phyloP scores from a whole-genome alignment of 2,888 invertebrate genomes.

The Theodoxus fluviatilis region DNA sequence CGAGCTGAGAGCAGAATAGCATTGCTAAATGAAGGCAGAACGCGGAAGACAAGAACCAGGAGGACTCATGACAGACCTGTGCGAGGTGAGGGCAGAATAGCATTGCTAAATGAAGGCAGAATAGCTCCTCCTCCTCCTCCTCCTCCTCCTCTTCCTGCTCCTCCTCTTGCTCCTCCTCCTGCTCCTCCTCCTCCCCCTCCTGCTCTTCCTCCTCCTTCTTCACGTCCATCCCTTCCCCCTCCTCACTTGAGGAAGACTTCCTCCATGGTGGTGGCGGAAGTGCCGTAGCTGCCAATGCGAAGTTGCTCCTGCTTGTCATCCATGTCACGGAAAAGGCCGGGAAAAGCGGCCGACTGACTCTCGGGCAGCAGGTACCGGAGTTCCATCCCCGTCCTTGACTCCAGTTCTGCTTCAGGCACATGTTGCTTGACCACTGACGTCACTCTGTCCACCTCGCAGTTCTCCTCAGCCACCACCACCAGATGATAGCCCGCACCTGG shows the following conservation, averaged over 20 bases:
- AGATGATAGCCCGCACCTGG: conserved; percentile 82
- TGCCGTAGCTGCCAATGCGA: conserved; percentile 80
- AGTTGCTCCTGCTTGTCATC: conserved; percentile 66
- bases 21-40: too few species aligned
- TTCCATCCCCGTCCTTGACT: conserved; percentile 64
- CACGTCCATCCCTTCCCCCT: too few species aligned
- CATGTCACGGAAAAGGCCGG: conserved; percentile 50
- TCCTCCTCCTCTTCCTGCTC: too few species aligned
- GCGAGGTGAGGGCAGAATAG: too few species aligned
- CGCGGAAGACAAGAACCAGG: too few species aligned
- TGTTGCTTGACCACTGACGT: conserved; percentile 72
- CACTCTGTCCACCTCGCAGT: conserved; percentile 68
- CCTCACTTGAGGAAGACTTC: conserved; percentile 73
- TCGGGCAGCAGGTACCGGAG: conserved; percentile 58
- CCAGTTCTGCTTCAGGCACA: conserved; percentile 73
- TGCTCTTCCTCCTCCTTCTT: too few species aligned
- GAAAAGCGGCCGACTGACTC: conserved; percentile 49
- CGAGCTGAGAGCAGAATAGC: too few species aligned
- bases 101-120: too few species aligned
- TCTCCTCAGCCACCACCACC: conserved; percentile 71
- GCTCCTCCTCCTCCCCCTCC: too few species aligned
- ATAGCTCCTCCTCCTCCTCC: too few species aligned
- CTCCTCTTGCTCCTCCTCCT: too few species aligned
- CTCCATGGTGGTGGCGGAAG: conserved; percentile 85
- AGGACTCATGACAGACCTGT: too few species aligned